A percentile compares a stretch with the other conserved stretches of the same genome.
These are phyloP conservation scores for Laticauda laticaudata DNA, from an alignment of 2,113 vertebrate genomes.

Conservation along the genomic window DNA sequence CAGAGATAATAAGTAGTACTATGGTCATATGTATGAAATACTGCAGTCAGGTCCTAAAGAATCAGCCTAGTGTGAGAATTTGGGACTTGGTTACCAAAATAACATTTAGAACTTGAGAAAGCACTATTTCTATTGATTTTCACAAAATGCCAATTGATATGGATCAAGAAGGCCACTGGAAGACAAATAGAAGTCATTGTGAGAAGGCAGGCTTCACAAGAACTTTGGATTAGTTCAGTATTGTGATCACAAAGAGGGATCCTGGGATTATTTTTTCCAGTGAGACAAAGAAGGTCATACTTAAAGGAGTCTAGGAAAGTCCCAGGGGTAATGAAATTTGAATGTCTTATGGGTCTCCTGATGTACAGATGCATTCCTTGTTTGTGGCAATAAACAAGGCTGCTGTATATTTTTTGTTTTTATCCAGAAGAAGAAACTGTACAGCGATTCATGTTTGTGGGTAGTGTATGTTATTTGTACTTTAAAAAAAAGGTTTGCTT, in stretches of 20 bases:
- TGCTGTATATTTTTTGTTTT: not conserved
- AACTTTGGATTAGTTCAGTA: not conserved
- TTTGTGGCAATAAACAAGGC: not conserved
- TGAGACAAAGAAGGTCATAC: not conserved
- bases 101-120: not conserved
- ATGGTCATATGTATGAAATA: not conserved
- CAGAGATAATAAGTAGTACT: not conserved
- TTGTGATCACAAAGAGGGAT: not conserved
- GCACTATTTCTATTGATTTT: not conserved
- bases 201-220: not conserved
- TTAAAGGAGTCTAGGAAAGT: not conserved
- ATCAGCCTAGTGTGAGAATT: not conserved
- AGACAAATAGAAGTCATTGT: not conserved
- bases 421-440: constrained; percentile 16
- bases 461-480: not conserved
- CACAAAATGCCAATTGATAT: not conserved
- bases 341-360: not conserved
- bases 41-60: not conserved
- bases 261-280: not conserved
- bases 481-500: constrained; percentile 45
- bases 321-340: not conserved
- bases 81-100: not conserved
- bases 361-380: not conserved
- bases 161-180: not conserved
- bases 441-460: not conserved